Percentiles rank a stretch among this genome's conserved stretches.
Evolutionary conservation across 2,113 vertebrate genomes (phyloP).

Genomic region (Mirounga angustirostris): DNA sequence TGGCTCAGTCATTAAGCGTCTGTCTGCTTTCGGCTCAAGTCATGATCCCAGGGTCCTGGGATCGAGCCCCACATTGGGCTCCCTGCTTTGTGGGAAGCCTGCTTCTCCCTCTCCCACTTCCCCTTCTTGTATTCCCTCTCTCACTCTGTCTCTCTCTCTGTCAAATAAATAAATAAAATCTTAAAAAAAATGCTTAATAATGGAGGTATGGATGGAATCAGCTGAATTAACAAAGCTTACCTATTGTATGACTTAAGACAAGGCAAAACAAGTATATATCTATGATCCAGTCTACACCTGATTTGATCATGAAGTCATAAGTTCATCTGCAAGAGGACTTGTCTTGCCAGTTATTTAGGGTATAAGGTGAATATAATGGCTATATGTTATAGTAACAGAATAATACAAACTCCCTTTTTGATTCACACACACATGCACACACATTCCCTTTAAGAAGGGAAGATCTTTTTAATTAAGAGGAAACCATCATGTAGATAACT

Average conservation of each 20-base stretch:
- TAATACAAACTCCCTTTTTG: not conserved
- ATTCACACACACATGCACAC: not conserved
- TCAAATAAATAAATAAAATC: not conserved
- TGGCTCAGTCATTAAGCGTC: too few relatives aligned
- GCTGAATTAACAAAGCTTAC: not conserved
- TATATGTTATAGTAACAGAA: not conserved
- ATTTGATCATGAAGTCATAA: not conserved
- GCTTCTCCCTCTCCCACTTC: too few relatives aligned
- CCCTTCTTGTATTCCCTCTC: too few relatives aligned
- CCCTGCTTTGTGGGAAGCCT: too few relatives aligned
- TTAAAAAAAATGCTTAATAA: not conserved
- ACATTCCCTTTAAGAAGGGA: not conserved
- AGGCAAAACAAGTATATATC: not conserved
- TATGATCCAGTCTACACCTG: not conserved
- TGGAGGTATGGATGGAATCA: not conserved
- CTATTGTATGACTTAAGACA: not conserved
- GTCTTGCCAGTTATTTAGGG: not conserved
- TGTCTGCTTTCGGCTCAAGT: too few relatives aligned
- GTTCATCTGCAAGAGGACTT: not conserved
- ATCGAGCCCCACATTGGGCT: too few relatives aligned
- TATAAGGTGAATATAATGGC: not conserved
- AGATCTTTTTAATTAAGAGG: not conserved
- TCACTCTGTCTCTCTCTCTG: not conserved
- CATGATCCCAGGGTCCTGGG: too few relatives aligned
- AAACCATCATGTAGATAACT: not conserved